Conservation (phyloP, 2,113 vertebrate genomes). For the Melanerpes formicivorus region DNA sequence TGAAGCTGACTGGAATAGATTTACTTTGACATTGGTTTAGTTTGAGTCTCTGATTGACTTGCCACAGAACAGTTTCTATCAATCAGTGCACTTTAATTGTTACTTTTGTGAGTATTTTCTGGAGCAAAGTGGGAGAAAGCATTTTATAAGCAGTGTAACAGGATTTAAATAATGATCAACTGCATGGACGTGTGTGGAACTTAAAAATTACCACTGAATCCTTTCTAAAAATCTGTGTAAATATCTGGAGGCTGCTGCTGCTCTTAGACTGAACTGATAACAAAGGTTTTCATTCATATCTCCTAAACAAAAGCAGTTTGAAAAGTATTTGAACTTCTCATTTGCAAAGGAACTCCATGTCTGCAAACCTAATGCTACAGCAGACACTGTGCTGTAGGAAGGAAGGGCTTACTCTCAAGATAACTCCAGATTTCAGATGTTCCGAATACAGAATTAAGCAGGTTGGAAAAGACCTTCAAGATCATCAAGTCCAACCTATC, state of each 20-base stretch:
- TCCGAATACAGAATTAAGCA: neutral
- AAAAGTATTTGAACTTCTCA: neutral
- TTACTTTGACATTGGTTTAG: neutral
- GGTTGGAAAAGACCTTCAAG: no score
- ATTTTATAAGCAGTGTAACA: neutral
- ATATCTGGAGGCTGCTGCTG: neutral
- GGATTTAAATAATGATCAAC: neutral
- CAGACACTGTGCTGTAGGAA: rapidly evolving
- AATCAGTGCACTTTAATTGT: neutral
- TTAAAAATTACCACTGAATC: neutral
- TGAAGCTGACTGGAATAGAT: neutral
- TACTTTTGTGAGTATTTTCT: neutral
- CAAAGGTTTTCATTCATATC: neutral
- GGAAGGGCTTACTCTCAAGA: rapidly evolving
- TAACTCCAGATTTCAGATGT: neutral
- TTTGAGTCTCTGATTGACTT: neutral
- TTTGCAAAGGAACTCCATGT: neutral
- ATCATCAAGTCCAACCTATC: no score
- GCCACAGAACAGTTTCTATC: neutral
- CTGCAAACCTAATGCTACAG: neutral
- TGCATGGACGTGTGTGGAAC: neutral
- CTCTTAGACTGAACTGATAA: neutral
- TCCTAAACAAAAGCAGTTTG: neutral
- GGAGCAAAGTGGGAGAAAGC: neutral
- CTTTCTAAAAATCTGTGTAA: neutral